Percentiles rank a stretch among this genome's conserved stretches.
phyloP scores from a whole-genome alignment of 2,888 invertebrate species.

The Diaphora mendica region DNA sequence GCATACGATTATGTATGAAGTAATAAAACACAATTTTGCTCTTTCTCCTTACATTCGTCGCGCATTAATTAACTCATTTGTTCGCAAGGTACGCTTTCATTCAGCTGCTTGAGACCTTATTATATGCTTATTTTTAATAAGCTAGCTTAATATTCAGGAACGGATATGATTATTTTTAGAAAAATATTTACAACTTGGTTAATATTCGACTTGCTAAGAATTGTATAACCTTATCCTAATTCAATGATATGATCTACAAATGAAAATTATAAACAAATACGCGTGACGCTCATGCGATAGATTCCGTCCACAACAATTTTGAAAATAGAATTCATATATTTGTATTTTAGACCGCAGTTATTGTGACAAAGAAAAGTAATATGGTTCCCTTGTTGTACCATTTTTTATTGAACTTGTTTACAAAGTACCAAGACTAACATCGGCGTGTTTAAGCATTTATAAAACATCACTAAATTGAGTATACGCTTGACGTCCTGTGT shows the following conservation, averaged over 20 bases:
- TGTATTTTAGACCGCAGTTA: conserved; percentile 43
- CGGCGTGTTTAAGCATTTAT: conserved; percentile 41
- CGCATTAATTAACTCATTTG: conserved; percentile 38
- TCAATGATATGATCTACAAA: neutral
- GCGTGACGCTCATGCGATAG: too few relatives aligned
- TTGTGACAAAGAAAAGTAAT: conserved; percentile 47
- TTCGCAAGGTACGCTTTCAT: conserved; percentile 26
- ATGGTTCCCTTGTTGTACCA: conserved; percentile 47
- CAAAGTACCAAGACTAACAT: conserved; percentile 33
- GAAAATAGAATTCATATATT: conserved; percentile 41
- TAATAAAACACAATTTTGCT: conserved; percentile 47
- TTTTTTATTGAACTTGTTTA: conserved; percentile 49
- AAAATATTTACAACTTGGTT: neutral
- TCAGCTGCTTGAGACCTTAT: conserved; percentile 2
- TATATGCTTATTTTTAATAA: conserved; percentile 5
- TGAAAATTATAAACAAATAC: neutral
- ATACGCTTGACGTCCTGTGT: conserved; percentile 30
- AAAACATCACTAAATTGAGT: conserved; percentile 46
- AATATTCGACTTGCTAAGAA: neutral
- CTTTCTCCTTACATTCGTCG: conserved; percentile 28
- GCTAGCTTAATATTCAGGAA: conserved; percentile 2
- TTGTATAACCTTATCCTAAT: too few relatives aligned
- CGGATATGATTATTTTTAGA: neutral
- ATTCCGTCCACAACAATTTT: conserved; percentile 36
- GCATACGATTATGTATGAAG: conserved; percentile 24